phyloP scores from a whole-genome alignment of 1,140 invertebrate genomes.

The Eumeta japonica region DNA sequence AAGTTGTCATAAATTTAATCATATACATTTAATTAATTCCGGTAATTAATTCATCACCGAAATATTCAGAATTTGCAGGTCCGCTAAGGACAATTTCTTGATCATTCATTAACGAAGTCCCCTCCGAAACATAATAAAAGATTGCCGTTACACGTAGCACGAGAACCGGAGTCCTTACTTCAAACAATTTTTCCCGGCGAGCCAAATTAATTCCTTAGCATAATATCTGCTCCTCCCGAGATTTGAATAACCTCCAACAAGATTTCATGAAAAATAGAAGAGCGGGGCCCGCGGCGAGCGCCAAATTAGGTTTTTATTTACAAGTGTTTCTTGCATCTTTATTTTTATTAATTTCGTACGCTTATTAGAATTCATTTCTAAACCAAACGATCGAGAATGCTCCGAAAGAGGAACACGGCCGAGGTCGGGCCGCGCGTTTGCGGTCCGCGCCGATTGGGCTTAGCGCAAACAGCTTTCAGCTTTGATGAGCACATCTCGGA shows the following conservation, averaged over 20 bases:
- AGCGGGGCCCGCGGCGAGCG: constrained; percentile 36
- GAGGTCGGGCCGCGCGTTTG: too few relatives aligned
- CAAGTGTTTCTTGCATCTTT: constrained; percentile 29
- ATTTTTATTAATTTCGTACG: constrained; percentile 5
- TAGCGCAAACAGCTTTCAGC: too few relatives aligned
- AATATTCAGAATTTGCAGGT: not conserved
- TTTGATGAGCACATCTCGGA: too few relatives aligned
- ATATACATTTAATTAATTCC: too few relatives aligned
- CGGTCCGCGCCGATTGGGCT: too few relatives aligned
- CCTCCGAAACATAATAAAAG: constrained; percentile 25
- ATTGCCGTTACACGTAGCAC: constrained; percentile 46
- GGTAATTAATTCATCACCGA: too few relatives aligned
- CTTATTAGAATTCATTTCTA: too few relatives aligned
- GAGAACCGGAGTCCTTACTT: constrained; percentile 50
- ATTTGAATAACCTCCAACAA: constrained; percentile 48
- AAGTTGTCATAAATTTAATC: too few relatives aligned
- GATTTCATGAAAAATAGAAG: constrained; percentile 51
- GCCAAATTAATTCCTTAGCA: constrained; percentile 51
- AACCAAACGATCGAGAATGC: too few relatives aligned
- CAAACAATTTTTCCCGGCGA: constrained; percentile 40
- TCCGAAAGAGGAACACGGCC: too few relatives aligned
- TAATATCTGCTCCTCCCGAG: constrained; percentile 52
- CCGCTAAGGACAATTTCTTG: not conserved
- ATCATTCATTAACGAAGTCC: not conserved
- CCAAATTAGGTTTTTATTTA: constrained; percentile 53